These are phyloP conservation scores for Hoplodrina ambigua DNA, from an alignment of 2,888 invertebrate genomes.

Conservation along the genomic window DNA sequence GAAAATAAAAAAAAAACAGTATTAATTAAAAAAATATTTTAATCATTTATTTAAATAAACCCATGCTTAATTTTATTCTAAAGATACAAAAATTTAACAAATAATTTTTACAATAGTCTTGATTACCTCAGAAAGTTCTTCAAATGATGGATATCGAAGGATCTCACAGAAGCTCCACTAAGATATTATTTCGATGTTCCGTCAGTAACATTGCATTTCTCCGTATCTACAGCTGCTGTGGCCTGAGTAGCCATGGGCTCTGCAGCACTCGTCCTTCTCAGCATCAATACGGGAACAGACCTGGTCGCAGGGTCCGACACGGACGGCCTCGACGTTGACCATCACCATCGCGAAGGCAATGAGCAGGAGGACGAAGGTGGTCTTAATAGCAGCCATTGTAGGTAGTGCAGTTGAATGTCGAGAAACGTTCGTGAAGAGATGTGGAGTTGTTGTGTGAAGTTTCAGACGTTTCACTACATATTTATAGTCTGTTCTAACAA, in stretches of 20 bases:
- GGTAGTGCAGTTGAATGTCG: not conserved
- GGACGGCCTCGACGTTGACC: slow-evolving; percentile 28
- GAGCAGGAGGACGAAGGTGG: slow-evolving; percentile 31
- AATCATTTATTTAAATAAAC: not conserved
- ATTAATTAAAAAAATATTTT: not conserved
- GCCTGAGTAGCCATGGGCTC: slow-evolving; percentile 13
- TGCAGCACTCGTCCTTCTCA: slow-evolving; percentile 41
- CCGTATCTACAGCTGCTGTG: not conserved
- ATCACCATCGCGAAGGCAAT: slow-evolving; percentile 39
- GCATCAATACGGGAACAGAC: slow-evolving; percentile 16
- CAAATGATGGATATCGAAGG: slow-evolving; percentile 5
- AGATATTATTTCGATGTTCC: slow-evolving; percentile 14
- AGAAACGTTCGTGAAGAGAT: slow-evolving; percentile 2
- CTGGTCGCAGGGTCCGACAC: slow-evolving; percentile 33
- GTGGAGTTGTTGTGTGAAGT: slow-evolving; percentile 1
- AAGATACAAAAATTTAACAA: slow-evolving; percentile 5
- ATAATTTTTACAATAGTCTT: not conserved
- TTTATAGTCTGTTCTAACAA: not conserved
- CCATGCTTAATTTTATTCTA: not conserved
- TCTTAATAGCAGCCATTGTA: slow-evolving; percentile 39
- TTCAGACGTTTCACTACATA: not conserved
- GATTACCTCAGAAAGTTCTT: slow-evolving; percentile 9
- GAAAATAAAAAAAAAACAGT: not conserved
- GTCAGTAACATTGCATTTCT: not conserved
- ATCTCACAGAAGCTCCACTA: slow-evolving; percentile 8